A percentile compares a stretch with the other conserved stretches of the same genome.
Evolutionary conservation across 2,888 invertebrate genomes (phyloP).

Genomic region (Branchellion lobata): DNA sequence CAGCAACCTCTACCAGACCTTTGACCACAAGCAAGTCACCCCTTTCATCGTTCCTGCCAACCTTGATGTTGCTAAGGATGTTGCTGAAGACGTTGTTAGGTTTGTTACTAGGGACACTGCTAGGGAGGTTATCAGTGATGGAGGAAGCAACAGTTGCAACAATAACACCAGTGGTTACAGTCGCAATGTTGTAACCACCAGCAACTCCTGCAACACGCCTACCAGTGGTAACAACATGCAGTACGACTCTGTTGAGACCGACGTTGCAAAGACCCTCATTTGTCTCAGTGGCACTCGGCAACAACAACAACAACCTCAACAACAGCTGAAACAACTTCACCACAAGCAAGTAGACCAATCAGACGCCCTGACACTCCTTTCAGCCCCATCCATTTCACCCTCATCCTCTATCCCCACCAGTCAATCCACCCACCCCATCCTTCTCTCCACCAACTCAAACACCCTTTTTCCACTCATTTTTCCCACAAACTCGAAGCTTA

Average conservation of each 20-base stretch:
- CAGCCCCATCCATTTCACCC: neutral
- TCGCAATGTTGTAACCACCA: neutral
- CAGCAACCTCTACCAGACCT: neutral
- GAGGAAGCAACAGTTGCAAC: neutral
- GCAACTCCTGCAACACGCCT: neutral
- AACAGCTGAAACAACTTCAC: constrained; percentile 29
- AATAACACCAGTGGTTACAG: neutral
- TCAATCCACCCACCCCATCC: neutral
- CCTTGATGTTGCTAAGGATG: no score
- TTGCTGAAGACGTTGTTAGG: no score
- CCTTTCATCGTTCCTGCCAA: no score
- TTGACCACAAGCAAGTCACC: no score
- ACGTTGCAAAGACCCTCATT: constrained; percentile 93
- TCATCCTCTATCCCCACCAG: neutral
- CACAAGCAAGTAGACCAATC: neutral
- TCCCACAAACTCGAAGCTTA: neutral
- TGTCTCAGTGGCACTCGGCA: constrained; percentile 70
- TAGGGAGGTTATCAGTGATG: neutral
- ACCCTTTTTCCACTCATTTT: neutral
- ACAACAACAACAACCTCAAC: constrained; percentile 30
- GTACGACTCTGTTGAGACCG: constrained; percentile 70
- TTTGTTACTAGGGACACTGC: no score
- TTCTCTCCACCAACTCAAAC: constrained; percentile 2
- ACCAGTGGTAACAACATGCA: neutral
- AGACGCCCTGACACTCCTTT: no score